Percentiles rank a stretch among this genome's conserved stretches.
These are phyloP conservation scores for Galerucella pusilla DNA, from an alignment of 2,888 invertebrate genomes.

Conservation along the genomic window DNA sequence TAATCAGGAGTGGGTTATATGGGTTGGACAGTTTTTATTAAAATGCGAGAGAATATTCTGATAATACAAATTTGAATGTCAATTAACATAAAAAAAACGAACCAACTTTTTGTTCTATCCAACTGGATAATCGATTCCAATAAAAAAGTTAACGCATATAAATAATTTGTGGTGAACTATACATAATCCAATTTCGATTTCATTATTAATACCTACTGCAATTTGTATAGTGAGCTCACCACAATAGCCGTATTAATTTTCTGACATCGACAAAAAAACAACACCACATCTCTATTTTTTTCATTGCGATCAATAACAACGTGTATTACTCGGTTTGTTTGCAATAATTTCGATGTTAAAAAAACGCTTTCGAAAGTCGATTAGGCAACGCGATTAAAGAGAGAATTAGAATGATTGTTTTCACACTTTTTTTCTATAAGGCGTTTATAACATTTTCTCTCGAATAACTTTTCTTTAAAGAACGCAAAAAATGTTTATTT, in stretches of 20 bases:
- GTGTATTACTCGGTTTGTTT: not conserved
- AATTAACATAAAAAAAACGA: too few species aligned
- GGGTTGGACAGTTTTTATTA: too few species aligned
- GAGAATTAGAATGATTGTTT: slow-evolving; percentile 3
- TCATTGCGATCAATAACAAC: not conserved
- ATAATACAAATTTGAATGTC: too few species aligned
- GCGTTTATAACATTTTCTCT: not conserved
- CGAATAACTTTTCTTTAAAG: slow-evolving; percentile 1
- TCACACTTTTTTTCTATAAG: slow-evolving; percentile 11
- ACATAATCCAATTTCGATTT: not conserved
- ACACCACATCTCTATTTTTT: not conserved
- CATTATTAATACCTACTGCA: not conserved
- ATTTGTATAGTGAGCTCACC: not conserved
- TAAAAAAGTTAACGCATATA: not conserved
- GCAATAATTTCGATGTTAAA: not conserved
- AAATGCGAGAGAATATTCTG: too few species aligned
- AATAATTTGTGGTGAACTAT: not conserved
- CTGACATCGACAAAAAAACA: not conserved
- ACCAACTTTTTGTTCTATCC: too few species aligned
- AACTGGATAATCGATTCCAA: too few species aligned
- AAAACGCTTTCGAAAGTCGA: slow-evolving; percentile 13
- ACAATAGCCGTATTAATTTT: not conserved
- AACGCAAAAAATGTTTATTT: not conserved
- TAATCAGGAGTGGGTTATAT: too few species aligned
- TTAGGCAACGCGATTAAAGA: slow-evolving; percentile 5